Base-by-base conservation (phyloP, 1,140 invertebrate species). In the Lordiphosa mommai region DNA sequence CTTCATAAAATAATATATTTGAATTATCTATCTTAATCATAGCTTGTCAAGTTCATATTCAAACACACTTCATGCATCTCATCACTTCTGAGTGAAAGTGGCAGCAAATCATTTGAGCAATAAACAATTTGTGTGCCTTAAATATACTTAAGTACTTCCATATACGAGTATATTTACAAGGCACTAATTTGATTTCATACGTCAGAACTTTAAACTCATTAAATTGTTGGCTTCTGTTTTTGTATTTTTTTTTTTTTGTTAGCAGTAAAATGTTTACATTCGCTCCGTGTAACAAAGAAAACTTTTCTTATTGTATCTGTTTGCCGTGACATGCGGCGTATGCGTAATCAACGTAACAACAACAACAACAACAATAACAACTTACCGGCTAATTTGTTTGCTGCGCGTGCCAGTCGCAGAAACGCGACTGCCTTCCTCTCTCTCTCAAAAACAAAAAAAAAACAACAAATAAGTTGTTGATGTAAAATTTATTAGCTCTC, bases 381-480 rank as follows among this genome's bases (percentile, higher is more conserved):
- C 61, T 64, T 56, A 55, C 7, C 37, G 29, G 27, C 49, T 66
- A 67, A 82, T 73, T 79, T 73, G 52, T 55, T 53, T 61, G 64
- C n/a, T 44, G 76, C 71, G 72, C 66, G 76, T 82, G 76, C 37
- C 66, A 63, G 27, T 51, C 64, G 34, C 47, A 57, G 43, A 64
- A 17, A 48, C 43, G 29, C 51, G 43, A 23, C 47, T 64, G 20
- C 58, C 2, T 2, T 14, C n/a, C n/a, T n/a, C 7, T 16, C 12
- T 8, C 23, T 14, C 20, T 9, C 4, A 6, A 9, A 50, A 7
- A 10, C 9, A 3, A 16, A 14, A 14, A 10, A 9, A 4, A 5
- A 5, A 29, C 23, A 9, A 1, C 29, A 34, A 43, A 38, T n/a
- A 44, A 13, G 16, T 66, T 71, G 37, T 41, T 71, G 38, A 66